Base-by-base conservation (phyloP, 2,888 invertebrate genomes). In the Leucania comma region DNA sequence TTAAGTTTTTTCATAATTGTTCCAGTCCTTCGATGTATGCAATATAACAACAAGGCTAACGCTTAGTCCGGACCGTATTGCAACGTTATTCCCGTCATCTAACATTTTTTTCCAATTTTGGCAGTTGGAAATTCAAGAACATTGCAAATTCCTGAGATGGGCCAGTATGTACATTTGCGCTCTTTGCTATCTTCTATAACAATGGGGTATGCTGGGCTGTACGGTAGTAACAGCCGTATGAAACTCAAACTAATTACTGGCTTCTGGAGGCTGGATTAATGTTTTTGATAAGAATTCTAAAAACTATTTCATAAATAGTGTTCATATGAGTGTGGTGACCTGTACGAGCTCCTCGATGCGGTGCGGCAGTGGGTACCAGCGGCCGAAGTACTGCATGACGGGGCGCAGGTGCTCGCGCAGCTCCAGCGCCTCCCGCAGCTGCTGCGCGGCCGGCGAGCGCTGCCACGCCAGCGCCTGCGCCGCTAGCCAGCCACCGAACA, bases 331-430 rank as follows among this genome's bases (percentile, higher is more conserved):
- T 51, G 17, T 9, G 26, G 71, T 58, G 3, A 89, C 92, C 85
- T 89, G 51, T 2, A 93, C 68, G 51, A 93, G 79, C 0, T 54
- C 77, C 17, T 85, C 81, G 66, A 93, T 65, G 62, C 75, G 86
- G 29, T 83, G 79, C 2, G 91, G 90, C 78, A 91, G 81, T 65
- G 90, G 87, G 72, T 89, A 84, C 87, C 86, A 90, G 68, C 85
- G 85, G 50, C 84, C 88, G 53, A 93, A 80, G 72, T 85, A 83
- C 56, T 76, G 79, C 74, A 93, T 86, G 75, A 91, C 67, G 22
- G 89, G 87, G 29, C 84, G 80, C 70, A 92, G 74, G 75, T 90
- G 86, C 35, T 88, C 86, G 66, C 85, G 85, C 68, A 89, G 79
- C 81, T 82, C 84, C 72, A 87, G 81, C 82, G 89, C 84, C 67